Evolutionary conservation across 2,888 invertebrate species (phyloP).

Genomic region (Flabesymbios commensalis): DNA sequence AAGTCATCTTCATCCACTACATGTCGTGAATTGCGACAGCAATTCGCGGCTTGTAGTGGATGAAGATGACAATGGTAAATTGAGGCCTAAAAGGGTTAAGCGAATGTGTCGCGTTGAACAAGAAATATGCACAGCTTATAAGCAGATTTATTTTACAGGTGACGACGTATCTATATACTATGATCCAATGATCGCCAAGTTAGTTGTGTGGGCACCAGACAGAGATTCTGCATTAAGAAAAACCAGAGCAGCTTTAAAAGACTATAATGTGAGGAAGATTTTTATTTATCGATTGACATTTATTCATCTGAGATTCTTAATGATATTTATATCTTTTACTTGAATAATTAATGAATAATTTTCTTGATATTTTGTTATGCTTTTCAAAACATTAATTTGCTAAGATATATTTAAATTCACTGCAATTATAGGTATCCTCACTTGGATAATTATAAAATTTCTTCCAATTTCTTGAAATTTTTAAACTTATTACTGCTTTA

Average conservation of each 20-base stretch:
- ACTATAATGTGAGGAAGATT: slow-evolving; percentile 76
- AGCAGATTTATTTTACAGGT: too few relatives aligned
- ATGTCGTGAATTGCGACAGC: too few relatives aligned
- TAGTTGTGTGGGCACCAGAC: slow-evolving; percentile 92
- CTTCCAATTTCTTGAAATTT: too few relatives aligned
- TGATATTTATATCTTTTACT: not conserved
- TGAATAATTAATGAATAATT: not conserved
- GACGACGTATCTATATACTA: slow-evolving; percentile 98
- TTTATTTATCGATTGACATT: not conserved
- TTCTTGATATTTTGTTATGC: not conserved
- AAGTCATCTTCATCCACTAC: too few relatives aligned
- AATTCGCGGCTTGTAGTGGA: too few relatives aligned
- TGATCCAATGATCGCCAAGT: slow-evolving; percentile 99
- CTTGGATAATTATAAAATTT: not conserved
- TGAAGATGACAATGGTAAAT: too few relatives aligned
- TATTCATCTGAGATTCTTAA: not conserved
- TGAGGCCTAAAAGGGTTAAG: too few relatives aligned
- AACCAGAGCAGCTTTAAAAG: slow-evolving; percentile 73
- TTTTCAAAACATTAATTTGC: not conserved
- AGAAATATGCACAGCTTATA: too few relatives aligned
- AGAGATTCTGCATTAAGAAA: slow-evolving; percentile 79
- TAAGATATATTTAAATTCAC: not conserved
- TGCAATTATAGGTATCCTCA: not conserved
- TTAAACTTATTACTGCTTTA: too few relatives aligned
- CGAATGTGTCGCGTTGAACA: too few relatives aligned